Percentiles rank a stretch among this genome's conserved stretches.
phyloP scores from a whole-genome alignment of 1,140 invertebrate species.

The Drosophila parvula region DNA sequence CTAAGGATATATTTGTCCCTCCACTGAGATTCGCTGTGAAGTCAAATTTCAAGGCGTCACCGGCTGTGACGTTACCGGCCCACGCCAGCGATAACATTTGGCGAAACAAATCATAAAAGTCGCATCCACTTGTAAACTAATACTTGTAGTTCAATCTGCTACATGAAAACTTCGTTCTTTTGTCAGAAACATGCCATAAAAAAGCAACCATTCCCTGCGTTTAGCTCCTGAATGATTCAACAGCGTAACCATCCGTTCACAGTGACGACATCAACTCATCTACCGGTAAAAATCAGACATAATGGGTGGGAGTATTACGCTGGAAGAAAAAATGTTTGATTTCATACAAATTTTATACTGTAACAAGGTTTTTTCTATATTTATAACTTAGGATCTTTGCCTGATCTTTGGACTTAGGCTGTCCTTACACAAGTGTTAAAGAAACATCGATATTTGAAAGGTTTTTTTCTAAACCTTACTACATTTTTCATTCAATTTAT shows the following conservation, averaged over 20 bases:
- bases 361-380: background rate
- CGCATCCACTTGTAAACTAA: slow-evolving; percentile 27
- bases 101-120: slow-evolving; percentile 23
- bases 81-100: slow-evolving; percentile 19
- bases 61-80: slow-evolving; percentile 26
- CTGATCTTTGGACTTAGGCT: no score
- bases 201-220: slow-evolving; percentile 27
- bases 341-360: background rate
- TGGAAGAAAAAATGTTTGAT: background rate
- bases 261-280: slow-evolving; percentile 66
- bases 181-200: slow-evolving; percentile 40
- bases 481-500: no score
- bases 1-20: background rate
- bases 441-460: no score
- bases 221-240: slow-evolving; percentile 61
- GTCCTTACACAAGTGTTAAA: no score
- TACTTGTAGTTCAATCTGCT: slow-evolving; percentile 41
- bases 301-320: background rate
- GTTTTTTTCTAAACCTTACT: no score
- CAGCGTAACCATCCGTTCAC: slow-evolving; percentile 30
- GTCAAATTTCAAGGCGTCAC: slow-evolving; percentile 18
- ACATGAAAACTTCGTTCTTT: slow-evolving; percentile 33
- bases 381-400: background rate
- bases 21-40: background rate
- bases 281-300: slow-evolving; percentile 36